Conservation (phyloP, 2,888 invertebrate genomes). For the Sminthurinus aureus region DNA sequence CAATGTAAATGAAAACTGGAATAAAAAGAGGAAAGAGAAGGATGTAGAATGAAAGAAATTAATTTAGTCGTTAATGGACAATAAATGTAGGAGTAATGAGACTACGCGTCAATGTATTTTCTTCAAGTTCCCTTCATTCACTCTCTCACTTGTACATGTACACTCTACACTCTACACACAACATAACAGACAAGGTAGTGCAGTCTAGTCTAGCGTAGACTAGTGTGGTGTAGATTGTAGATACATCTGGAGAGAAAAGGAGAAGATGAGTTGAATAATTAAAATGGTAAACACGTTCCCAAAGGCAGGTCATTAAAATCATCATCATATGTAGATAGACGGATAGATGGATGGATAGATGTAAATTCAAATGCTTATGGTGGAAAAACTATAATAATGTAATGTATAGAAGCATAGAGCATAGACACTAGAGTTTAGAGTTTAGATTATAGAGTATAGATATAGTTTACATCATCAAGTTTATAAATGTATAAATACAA, state of each 20-base stretch:
- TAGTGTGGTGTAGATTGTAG: too few species aligned
- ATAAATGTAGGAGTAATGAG: conserved; percentile 12
- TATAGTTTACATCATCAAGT: background rate
- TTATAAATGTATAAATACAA: background rate
- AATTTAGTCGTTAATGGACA: conserved; percentile 12
- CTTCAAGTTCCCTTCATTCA: background rate
- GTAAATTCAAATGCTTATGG: too few species aligned
- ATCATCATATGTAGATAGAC: conserved; percentile 30
- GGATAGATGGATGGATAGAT: background rate
- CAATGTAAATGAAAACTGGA: background rate
- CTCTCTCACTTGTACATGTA: background rate
- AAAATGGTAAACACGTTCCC: conserved; percentile 37
- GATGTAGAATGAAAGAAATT: conserved; percentile 4
- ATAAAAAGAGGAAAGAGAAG: background rate
- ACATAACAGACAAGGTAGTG: too few species aligned
- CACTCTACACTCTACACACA: too few species aligned
- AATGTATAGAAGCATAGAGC: background rate
- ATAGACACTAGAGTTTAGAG: too few species aligned
- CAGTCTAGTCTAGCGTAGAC: too few species aligned
- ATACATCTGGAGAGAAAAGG: background rate
- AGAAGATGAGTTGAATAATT: conserved; percentile 39
- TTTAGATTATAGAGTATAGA: too few species aligned
- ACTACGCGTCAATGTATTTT: background rate
- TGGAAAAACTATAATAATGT: background rate
- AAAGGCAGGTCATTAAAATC: conserved; percentile 39